These are phyloP conservation scores for Gymnocypris eckloni DNA, from an alignment of 2,797 vertebrate genomes.

Conservation along the genomic window DNA sequence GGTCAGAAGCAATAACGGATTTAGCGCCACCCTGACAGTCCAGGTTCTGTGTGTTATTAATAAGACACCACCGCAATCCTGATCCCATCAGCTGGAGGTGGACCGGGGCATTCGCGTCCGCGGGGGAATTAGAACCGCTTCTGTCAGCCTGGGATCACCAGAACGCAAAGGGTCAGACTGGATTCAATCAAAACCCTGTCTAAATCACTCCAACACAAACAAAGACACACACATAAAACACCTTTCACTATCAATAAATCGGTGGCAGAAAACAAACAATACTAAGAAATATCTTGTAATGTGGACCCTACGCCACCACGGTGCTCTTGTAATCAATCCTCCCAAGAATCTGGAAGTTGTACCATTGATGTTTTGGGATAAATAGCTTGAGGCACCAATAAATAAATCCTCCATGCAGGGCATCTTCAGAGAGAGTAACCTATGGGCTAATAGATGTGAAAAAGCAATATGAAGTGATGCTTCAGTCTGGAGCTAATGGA, in stretches of 20 bases:
- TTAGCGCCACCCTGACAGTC: slow-evolving; percentile 40
- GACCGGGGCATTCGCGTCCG: slow-evolving; percentile 58
- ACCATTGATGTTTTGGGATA: slow-evolving; percentile 50
- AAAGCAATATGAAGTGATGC: slow-evolving; percentile 48
- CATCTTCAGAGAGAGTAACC: slow-evolving; percentile 51
- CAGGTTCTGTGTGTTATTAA: slow-evolving; percentile 72
- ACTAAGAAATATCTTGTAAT: slow-evolving; percentile 26
- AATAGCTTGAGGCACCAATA: slow-evolving; percentile 55
- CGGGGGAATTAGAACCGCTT: slow-evolving; percentile 73
- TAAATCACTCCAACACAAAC: slow-evolving; percentile 60
- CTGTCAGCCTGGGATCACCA: slow-evolving; percentile 65
- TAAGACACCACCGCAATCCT: slow-evolving; percentile 69
- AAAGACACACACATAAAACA: slow-evolving; percentile 8
- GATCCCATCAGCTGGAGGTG: slow-evolving; percentile 81
- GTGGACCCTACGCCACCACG: slow-evolving; percentile 42
- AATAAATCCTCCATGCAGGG: slow-evolving; percentile 55
- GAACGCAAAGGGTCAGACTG: slow-evolving; percentile 64
- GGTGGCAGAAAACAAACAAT: slow-evolving; percentile 24
- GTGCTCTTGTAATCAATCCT: slow-evolving; percentile 51
- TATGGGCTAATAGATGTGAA: slow-evolving; percentile 59
- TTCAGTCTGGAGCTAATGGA: slow-evolving; percentile 42
- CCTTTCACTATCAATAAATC: slow-evolving; percentile 45
- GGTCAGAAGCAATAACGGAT: slow-evolving; percentile 62
- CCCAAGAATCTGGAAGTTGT: slow-evolving; percentile 46
- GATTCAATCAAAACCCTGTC: slow-evolving; percentile 69